These are phyloP conservation scores for Petrosia ficiformis DNA, from an alignment of 37 sponge, comb jelly and placozoan species.

Conservation along the genomic window DNA sequence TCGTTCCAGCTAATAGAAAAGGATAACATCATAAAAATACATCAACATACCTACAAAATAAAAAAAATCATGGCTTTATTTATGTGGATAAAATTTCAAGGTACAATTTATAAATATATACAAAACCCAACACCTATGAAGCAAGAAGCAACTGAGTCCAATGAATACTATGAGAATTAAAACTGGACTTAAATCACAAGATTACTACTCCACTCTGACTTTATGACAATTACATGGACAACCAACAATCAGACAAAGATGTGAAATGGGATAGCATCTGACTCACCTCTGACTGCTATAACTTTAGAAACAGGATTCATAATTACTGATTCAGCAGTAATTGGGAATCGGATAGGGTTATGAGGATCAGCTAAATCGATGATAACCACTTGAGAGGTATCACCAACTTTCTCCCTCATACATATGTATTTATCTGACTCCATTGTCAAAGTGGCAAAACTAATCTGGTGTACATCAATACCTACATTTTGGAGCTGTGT, in stretches of 20 bases:
- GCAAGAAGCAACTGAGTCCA: too few species aligned
- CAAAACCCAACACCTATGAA: too few species aligned
- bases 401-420: conserved; percentile 96
- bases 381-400: conserved; percentile 96
- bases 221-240: too few species aligned
- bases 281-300: conserved; percentile 86
- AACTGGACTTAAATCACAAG: too few species aligned
- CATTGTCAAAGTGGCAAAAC: conserved; percentile 96
- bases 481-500: conserved; percentile 92
- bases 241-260: too few species aligned
- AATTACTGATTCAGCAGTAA: conserved; percentile 98
- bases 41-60: too few species aligned
- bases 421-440: conserved; percentile 99
- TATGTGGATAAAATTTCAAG: too few species aligned
- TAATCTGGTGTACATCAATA: conserved; percentile 94
- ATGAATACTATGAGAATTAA: too few species aligned
- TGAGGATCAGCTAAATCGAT: conserved; percentile 87
- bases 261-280: background rate
- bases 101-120: too few species aligned
- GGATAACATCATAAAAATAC: background rate
- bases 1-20: conserved; percentile 56
- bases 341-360: conserved; percentile 93
- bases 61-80: too few species aligned
- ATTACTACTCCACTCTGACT: too few species aligned
- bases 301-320: conserved; percentile 99